These are phyloP conservation scores for Drosophila emarginata DNA, from an alignment of 2,888 invertebrate genomes.

Conservation along the genomic window DNA sequence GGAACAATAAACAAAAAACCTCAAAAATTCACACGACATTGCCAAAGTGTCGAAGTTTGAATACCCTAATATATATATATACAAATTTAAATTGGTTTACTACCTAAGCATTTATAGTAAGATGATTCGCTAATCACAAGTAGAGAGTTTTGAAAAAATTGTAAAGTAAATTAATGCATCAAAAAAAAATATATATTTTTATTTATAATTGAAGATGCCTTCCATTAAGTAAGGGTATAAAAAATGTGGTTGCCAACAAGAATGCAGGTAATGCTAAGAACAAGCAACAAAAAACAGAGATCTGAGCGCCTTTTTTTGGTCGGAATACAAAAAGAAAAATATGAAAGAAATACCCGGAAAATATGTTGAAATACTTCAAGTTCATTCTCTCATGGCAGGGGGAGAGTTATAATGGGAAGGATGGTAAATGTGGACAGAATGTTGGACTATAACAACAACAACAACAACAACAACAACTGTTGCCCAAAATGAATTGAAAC, in stretches of 20 bases:
- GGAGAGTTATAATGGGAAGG: too few relatives aligned
- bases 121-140: too few relatives aligned
- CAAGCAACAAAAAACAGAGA: not conserved
- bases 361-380: conserved; percentile 47
- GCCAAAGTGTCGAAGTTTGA: not conserved
- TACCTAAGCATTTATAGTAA: too few relatives aligned
- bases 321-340: conserved; percentile 21
- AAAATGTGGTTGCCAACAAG: not conserved
- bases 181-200: too few relatives aligned
- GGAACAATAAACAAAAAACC: not conserved
- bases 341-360: conserved; percentile 45
- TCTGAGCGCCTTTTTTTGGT: not conserved
- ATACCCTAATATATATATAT: not conserved
- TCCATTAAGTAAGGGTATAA: not conserved
- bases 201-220: too few relatives aligned
- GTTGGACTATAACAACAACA: too few relatives aligned
- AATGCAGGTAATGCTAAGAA: not conserved
- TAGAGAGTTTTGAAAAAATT: too few relatives aligned
- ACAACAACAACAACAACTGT: conserved; percentile 21
- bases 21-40: too few relatives aligned
- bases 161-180: too few relatives aligned
- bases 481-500: conserved; percentile 57
- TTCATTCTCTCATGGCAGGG: not conserved
- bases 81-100: not conserved
- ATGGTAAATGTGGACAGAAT: too few relatives aligned